These are phyloP conservation scores for Eilema griseolum DNA, from an alignment of 2,888 invertebrate species.

Conservation along the genomic window DNA sequence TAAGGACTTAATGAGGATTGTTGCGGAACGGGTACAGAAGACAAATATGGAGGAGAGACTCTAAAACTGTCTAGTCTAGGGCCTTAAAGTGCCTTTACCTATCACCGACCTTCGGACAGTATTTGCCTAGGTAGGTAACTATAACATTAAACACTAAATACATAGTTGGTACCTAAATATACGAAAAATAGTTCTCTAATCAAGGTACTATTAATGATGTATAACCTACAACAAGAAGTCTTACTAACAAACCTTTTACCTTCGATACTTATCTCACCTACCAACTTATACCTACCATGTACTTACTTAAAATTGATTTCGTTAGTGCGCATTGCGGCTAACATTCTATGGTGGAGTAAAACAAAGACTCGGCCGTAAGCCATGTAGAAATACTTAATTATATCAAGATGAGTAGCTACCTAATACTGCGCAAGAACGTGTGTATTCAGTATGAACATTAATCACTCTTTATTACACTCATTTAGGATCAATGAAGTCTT, in stretches of 20 bases:
- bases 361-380: slow-evolving; percentile 31
- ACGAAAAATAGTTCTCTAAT: too few species aligned
- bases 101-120: too few species aligned
- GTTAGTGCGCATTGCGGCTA: slow-evolving; percentile 41
- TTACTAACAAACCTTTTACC: slow-evolving; percentile 31
- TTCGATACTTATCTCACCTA: slow-evolving; percentile 36
- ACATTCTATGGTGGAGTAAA: slow-evolving; percentile 31
- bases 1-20: too few species aligned
- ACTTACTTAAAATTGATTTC: slow-evolving; percentile 27
- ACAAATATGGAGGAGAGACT: neutral
- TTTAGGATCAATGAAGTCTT: slow-evolving; percentile 74
- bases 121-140: neutral
- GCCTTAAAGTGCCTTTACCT: too few species aligned
- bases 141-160: too few species aligned
- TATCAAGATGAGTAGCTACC: slow-evolving; percentile 48
- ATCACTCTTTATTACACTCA: slow-evolving; percentile 74
- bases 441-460: slow-evolving; percentile 67
- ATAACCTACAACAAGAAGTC: neutral
- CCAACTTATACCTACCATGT: slow-evolving; percentile 19
- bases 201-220: too few species aligned
- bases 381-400: slow-evolving; percentile 28
- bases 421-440: slow-evolving; percentile 51
- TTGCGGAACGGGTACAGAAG: neutral
- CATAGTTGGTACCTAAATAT: too few species aligned
- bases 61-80: too few species aligned